These are phyloP conservation scores for Amphimedon queenslandica DNA, from an alignment of 37 sponge, comb jelly and placozoan species.

Conservation along the genomic window DNA sequence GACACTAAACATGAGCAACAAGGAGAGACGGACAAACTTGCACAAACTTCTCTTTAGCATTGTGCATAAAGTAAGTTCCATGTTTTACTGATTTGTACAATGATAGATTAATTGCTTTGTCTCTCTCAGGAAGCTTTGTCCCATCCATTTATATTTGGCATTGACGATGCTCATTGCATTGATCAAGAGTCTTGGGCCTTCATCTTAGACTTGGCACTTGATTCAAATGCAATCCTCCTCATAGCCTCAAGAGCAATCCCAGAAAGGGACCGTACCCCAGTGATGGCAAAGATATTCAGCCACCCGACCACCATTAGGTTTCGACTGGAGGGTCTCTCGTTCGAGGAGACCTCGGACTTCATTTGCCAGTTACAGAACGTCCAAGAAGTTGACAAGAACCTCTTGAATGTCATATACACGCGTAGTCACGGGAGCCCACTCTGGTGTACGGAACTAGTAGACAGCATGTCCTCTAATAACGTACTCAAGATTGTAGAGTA, in stretches of 20 bases:
- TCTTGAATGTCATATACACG: slow-evolving; percentile 59
- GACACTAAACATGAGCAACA: slow-evolving; percentile 39
- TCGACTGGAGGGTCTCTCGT: slow-evolving; percentile 48
- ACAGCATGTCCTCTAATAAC: slow-evolving; percentile 69
- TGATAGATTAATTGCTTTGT: background rate
- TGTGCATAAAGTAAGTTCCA: slow-evolving; percentile 52
- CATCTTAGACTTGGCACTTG: slow-evolving; percentile 71
- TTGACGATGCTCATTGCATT: slow-evolving; percentile 92
- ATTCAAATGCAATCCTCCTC: slow-evolving; percentile 64
- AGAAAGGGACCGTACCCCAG: slow-evolving; percentile 11
- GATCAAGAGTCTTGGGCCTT: slow-evolving; percentile 90
- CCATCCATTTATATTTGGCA: slow-evolving; percentile 70
- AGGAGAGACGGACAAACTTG: slow-evolving; percentile 24
- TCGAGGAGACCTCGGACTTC: slow-evolving; percentile 54
- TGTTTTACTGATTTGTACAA: background rate
- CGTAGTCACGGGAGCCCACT: slow-evolving; percentile 82
- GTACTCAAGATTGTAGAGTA: slow-evolving; percentile 43
- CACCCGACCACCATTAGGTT: slow-evolving; percentile 38
- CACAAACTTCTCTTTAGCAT: slow-evolving; percentile 69
- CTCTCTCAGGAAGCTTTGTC: slow-evolving; percentile 35
- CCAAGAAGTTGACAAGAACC: slow-evolving; percentile 42
- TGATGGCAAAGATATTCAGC: slow-evolving; percentile 38
- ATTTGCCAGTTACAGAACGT: slow-evolving; percentile 70
- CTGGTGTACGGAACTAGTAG: slow-evolving; percentile 83
- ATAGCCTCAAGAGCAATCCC: slow-evolving; percentile 32